These are phyloP conservation scores for Rhodeus uyekii DNA, from an alignment of 2,797 vertebrate species.

Conservation along the genomic window DNA sequence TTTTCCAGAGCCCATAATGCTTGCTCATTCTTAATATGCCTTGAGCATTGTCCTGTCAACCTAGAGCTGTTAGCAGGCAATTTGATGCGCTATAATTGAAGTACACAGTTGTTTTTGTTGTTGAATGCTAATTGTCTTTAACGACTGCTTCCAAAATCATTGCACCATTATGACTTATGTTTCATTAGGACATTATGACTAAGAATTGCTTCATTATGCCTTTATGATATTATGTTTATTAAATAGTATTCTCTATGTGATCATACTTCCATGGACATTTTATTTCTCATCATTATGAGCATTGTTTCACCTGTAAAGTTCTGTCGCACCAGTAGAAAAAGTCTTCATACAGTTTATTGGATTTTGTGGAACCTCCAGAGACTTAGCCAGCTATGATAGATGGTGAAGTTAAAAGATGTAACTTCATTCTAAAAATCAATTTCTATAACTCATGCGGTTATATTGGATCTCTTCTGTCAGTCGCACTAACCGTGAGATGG, in stretches of 20 bases:
- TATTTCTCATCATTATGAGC: slow-evolving; percentile 12
- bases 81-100: slow-evolving; percentile 46
- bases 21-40: slow-evolving; percentile 54
- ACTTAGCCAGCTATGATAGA: neutral
- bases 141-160: slow-evolving; percentile 2
- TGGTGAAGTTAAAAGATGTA: slow-evolving; percentile 35
- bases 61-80: slow-evolving; percentile 16
- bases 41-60: slow-evolving; percentile 51
- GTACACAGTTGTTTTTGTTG: neutral
- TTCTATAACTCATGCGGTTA: slow-evolving; percentile 35
- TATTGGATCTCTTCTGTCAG: slow-evolving; percentile 29
- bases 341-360: slow-evolving; percentile 10
- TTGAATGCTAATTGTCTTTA: slow-evolving; percentile 12
- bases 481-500: slow-evolving; percentile 1
- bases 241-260: neutral
- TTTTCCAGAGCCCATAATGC: slow-evolving; percentile 52
- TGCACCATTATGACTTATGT: neutral
- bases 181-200: slow-evolving; percentile 1
- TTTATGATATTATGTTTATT: slow-evolving; percentile 25
- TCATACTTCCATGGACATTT: neutral
- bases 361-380: slow-evolving; percentile 28
- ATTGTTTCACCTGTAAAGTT: neutral
- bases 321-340: slow-evolving; percentile 11
- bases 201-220: slow-evolving; percentile 13
- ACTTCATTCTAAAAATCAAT: slow-evolving; percentile 41